These are phyloP conservation scores for Psittacula cyanocephala DNA, from an alignment of 2,113 vertebrate species.

Conservation along the genomic window DNA sequence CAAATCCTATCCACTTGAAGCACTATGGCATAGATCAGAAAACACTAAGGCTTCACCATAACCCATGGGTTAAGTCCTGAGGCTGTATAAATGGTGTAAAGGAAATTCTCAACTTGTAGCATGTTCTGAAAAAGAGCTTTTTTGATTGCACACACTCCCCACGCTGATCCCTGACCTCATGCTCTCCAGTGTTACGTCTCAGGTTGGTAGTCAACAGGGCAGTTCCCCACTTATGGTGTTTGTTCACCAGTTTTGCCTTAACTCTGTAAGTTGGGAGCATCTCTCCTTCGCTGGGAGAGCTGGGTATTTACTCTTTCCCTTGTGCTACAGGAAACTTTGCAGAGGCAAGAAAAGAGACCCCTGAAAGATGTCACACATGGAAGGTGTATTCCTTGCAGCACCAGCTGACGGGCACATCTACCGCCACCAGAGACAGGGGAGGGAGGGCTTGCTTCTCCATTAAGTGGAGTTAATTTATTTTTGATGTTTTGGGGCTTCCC, in stretches of 20 bases:
- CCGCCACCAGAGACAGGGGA: not conserved
- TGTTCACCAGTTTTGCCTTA: not conserved
- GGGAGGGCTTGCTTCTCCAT: not conserved
- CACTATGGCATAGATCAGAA: not conserved
- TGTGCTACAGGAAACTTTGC: not conserved
- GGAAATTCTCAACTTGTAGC: not conserved
- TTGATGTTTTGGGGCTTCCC: constrained; percentile 53
- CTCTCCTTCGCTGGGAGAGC: not conserved
- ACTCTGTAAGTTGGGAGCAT: not conserved
- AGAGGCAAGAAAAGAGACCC: not conserved
- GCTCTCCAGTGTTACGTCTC: not conserved
- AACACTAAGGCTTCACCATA: not conserved
- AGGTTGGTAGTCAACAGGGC: not conserved
- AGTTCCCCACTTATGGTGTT: accelerated
- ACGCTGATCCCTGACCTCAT: not conserved
- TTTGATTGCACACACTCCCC: not conserved
- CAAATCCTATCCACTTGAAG: not conserved
- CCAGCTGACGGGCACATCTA: not conserved
- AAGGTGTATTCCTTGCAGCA: not conserved
- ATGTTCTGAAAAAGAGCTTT: accelerated
- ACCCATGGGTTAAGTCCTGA: not conserved
- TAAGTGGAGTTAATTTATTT: constrained; percentile 54
- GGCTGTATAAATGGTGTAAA: not conserved
- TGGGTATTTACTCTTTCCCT: not conserved
- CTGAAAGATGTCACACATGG: not conserved